Percentiles rank a stretch among this genome's conserved stretches.
Evolutionary conservation across 2,113 vertebrate genomes (phyloP).

Genomic region (Hemiprocne comata): DNA sequence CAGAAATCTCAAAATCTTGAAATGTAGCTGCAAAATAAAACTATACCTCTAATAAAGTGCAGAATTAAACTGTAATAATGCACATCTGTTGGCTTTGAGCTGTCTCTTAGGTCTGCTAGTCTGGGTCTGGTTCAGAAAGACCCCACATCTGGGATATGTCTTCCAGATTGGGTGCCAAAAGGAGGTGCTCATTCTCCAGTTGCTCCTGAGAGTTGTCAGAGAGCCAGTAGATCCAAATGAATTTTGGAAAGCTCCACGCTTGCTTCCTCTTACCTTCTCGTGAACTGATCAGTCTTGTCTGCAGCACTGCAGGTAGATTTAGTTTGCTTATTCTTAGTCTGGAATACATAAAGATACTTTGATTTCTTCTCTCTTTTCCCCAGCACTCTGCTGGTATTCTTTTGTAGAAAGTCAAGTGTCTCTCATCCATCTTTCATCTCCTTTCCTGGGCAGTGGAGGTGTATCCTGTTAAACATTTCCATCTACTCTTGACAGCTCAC

Average conservation of each 20-base stretch:
- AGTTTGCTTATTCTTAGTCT: background rate
- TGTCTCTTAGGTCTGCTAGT: background rate
- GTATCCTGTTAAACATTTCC: background rate
- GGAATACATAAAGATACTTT: background rate
- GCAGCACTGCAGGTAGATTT: background rate
- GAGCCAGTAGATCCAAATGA: background rate
- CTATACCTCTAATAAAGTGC: background rate
- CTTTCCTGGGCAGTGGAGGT: background rate
- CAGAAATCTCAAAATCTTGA: background rate
- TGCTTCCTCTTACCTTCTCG: background rate
- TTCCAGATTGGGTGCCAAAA: background rate
- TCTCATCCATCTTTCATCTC: background rate
- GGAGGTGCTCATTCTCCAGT: background rate
- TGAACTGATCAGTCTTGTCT: background rate
- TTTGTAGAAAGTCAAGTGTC: background rate
- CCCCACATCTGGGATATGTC: fast-evolving
- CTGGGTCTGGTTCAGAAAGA: background rate
- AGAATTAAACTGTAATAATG: background rate
- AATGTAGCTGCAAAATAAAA: background rate
- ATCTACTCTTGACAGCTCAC: background rate
- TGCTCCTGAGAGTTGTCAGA: background rate
- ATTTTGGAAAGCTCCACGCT: background rate
- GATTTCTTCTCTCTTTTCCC: background rate
- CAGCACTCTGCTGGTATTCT: background rate
- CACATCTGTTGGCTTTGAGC: background rate